Evolutionary conservation across 1,140 invertebrate species (phyloP), one percentile per base, ranked within the genome.

Genomic region (Drosophila nannoptera): DNA sequence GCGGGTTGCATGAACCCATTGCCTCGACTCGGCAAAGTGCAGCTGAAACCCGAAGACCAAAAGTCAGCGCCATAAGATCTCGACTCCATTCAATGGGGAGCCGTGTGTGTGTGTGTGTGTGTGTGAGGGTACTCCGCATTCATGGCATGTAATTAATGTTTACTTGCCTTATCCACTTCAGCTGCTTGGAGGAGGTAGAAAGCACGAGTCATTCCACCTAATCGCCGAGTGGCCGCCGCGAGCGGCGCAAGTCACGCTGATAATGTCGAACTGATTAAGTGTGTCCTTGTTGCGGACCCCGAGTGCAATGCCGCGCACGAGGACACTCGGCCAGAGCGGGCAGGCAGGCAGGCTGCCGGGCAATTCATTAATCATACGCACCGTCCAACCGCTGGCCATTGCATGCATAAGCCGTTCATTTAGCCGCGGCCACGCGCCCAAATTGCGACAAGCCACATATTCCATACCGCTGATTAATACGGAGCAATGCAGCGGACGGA

Each of bases 221-320:
- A 73, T 69, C 67, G 60, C 45, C 53, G 40, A 74, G 72, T 70
- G 72, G 72, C 61, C 58, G 12, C 43, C 61, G 48, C 67, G 56
- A 56, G 56, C 43, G 14, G 31, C 58, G 72, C 72, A 74, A 74
- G 68, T 74, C 72, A 74, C 53, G 68, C 62, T 74, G 72, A 74
- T 74, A 66, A 74, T 61, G 68, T 71, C 56, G 68, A 71, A 50
- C 72, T 74, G 72, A 74, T 74, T 70, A 74, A 74, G 68, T 74
- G 72, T 65, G 55, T 61, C 60, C 60, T 65, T 58, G 66, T 55
- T 73, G 32, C 22, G 22, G 22, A 14, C 36, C n/a, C 8, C 60
- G 22, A 52, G 31, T 59, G 67, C 54, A 70, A 54, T 29, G 40
- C 40, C 6, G 12, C 12, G 33, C 9, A 62, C 49, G 61, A 56